These are phyloP conservation scores for Hydraecia micacea DNA, from an alignment of 2,888 invertebrate species.

Conservation along the genomic window DNA sequence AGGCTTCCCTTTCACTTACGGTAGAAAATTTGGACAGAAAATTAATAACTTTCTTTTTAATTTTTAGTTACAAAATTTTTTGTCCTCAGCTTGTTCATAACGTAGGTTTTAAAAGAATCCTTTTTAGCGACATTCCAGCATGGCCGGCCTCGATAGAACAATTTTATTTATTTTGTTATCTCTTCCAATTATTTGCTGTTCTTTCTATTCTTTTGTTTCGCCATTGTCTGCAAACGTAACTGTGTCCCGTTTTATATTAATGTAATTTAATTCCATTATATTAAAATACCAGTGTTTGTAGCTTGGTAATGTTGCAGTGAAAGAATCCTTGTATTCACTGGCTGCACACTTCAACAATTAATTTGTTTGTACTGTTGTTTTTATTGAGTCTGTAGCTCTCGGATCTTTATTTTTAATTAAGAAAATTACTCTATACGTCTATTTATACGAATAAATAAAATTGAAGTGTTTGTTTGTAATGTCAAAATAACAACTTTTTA, in stretches of 20 bases:
- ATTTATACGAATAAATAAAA: background rate
- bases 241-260: background rate
- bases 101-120: constrained; percentile 5
- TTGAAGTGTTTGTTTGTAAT: background rate
- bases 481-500: background rate
- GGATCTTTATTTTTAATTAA: background rate
- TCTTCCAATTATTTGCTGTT: background rate
- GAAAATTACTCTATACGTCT: background rate
- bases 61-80: background rate
- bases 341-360: background rate
- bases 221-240: background rate
- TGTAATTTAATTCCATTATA: constrained; percentile 1
- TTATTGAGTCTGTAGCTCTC: background rate
- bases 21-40: constrained; percentile 1
- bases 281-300: constrained; percentile 1
- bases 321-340: background rate
- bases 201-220: background rate
- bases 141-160: background rate
- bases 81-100: background rate
- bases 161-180: constrained; percentile 13
- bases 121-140: constrained; percentile 10
- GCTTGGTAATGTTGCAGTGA: background rate
- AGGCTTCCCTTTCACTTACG: background rate
- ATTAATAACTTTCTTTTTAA: background rate
- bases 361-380: background rate